Base-by-base conservation (phyloP, 1,140 invertebrate species). In the Scaptomyza hsui region DNA sequence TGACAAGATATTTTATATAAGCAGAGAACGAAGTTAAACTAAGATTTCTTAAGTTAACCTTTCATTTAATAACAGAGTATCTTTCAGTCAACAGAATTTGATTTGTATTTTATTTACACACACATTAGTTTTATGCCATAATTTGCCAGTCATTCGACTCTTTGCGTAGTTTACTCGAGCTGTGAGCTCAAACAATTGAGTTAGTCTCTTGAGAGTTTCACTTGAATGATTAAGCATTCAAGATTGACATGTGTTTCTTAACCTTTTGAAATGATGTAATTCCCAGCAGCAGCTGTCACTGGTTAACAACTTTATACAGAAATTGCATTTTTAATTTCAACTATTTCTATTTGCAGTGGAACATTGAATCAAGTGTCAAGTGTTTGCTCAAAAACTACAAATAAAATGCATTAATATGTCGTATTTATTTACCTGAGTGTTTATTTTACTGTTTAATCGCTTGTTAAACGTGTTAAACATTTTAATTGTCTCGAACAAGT, bases 201-300 rank as follows among this genome's bases (percentile, higher is more conserved):
- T 44, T 35, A 42, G 51, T 64, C 51, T 56, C 41, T 37, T n/a
- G 59, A 35, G 60, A 35, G 35, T 15, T 70, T 60, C 67, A 55
- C 59, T 70, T 70, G 51, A 70, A 42, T 70, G 61, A 45, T 70
- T 37, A 41, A 70, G 51, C 52, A 55, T 56, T 64, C 26, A n/a
- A n/a, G 47, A 64, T 56, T 70, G 60, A 70, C 60, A 70, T 64
- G 35, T 64, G 67, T 70, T 63, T 64, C 67, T 53, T 64, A 56
- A 64, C 67, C 67, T 64, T 70, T 63, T 29, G 26, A 9, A 49
- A 44, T 64, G 41, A 64, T 64, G 60, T 29, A 55, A 55, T 48
- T 47, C 42, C 21, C 49, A 16, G 29, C 57, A 16, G 29, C 57
- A 45, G 49, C 51, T 64, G 67, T 64, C 49, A 44, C 19, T 63